phyloP scores from a whole-genome alignment of 37 sponge, comb jelly and placozoan species.

The Agelas oroides region DNA sequence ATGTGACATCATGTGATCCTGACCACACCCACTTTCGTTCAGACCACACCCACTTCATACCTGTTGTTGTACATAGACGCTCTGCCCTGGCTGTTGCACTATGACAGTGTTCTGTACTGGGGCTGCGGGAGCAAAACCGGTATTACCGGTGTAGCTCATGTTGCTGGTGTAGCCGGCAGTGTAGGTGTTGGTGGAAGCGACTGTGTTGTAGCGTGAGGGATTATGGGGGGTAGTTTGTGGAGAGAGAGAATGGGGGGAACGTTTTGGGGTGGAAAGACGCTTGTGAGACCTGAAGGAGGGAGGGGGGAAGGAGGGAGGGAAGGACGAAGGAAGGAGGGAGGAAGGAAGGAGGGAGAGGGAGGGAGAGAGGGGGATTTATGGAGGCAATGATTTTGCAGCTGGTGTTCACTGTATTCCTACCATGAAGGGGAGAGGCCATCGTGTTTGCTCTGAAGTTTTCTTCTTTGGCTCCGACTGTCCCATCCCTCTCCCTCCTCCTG shows the following conservation, averaged over 20 bases:
- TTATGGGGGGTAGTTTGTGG: not conserved
- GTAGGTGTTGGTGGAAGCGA: not conserved
- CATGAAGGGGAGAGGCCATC: not conserved
- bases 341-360: no score
- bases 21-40: not conserved
- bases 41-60: conserved; percentile 7
- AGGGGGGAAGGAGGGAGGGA: not conserved
- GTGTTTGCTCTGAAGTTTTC: not conserved
- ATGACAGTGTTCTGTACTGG: conserved; percentile 64
- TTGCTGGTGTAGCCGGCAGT: not conserved
- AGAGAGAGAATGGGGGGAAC: not conserved
- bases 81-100: conserved; percentile 56
- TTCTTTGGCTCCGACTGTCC: not conserved
- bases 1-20: not conserved
- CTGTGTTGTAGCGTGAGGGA: not conserved
- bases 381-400: not conserved
- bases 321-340: not conserved
- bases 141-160: not conserved
- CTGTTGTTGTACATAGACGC: conserved; percentile 70
- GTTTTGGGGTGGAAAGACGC: not conserved
- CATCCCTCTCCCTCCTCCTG: conserved; percentile 19
- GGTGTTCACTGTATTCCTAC: not conserved
- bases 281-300: not conserved
- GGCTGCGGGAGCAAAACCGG: conserved; percentile 17
- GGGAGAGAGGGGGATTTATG: not conserved